Conservation (phyloP, 30 jellyfish, hydroid and myxozoan species). For the Chironex yamaguchii region DNA sequence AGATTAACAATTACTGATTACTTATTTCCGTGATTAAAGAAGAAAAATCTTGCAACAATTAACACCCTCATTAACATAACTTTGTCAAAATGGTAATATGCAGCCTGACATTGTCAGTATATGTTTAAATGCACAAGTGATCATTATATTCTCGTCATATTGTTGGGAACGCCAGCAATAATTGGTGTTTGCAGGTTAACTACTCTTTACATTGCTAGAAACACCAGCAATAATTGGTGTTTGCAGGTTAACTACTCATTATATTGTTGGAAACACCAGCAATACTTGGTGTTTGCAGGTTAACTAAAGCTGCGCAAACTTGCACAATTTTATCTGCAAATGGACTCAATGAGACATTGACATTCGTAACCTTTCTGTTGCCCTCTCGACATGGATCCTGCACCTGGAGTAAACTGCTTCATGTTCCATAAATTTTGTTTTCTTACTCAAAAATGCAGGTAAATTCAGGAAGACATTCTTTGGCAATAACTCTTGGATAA, state of each 20-base stretch:
- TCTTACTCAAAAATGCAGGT: constrained; percentile 39
- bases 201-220: background rate
- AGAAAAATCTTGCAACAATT: no score
- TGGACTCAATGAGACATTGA: background rate
- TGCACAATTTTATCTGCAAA: constrained; percentile 17
- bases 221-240: background rate
- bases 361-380: constrained; percentile 37
- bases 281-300: constrained; percentile 13
- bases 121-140: no score
- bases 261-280: background rate
- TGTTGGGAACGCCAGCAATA: background rate
- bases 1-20: no score
- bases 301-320: constrained; percentile 36
- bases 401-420: constrained; percentile 29
- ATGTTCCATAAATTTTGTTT: background rate
- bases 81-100: no score
- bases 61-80: no score
- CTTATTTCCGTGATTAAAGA: no score
- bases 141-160: no score
- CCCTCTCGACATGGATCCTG: constrained; percentile 39
- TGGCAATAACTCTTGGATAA: constrained; percentile 38
- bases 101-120: no score
- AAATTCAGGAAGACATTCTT: constrained; percentile 27
- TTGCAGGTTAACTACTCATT: no score
- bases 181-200: background rate